phyloP scores from a whole-genome alignment of 2,797 vertebrate species.

The Pampus argenteus region DNA sequence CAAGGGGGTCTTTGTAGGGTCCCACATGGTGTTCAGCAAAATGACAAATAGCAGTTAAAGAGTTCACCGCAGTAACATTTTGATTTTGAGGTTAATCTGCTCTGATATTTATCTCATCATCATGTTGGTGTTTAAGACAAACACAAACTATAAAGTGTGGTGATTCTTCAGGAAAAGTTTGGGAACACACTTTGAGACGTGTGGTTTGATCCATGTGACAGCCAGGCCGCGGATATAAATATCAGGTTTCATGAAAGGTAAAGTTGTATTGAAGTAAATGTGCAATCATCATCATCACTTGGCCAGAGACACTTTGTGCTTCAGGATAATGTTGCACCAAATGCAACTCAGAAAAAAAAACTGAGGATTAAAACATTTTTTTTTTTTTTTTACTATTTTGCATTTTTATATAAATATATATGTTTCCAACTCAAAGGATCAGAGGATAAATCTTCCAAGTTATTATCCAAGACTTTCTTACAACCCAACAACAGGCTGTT shows the following conservation, averaged over 20 bases:
- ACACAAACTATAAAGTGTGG: not conserved
- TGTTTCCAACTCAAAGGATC: not conserved
- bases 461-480: slow-evolving; percentile 27
- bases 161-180: slow-evolving; percentile 45
- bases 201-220: slow-evolving; percentile 49
- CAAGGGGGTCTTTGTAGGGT: not conserved
- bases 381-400: not conserved
- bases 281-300: slow-evolving; percentile 38
- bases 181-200: slow-evolving; percentile 8
- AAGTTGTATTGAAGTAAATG: slow-evolving; percentile 47
- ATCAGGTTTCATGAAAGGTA: slow-evolving; percentile 37
- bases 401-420: too few species aligned
- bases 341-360: not conserved
- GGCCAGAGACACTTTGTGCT: not conserved
- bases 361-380: not conserved
- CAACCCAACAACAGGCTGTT: slow-evolving; percentile 68
- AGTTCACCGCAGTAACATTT: not conserved
- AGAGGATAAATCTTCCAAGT: not conserved
- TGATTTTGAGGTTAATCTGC: not conserved
- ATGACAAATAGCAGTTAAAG: not conserved
- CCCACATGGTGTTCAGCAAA: not conserved
- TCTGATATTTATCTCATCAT: not conserved
- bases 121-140: too few species aligned
- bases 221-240: slow-evolving; percentile 31
- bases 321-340: slow-evolving; percentile 5